Evolutionary conservation across 2,888 invertebrate species (phyloP).

Genomic region (Trichogramma dendrolimi): DNA sequence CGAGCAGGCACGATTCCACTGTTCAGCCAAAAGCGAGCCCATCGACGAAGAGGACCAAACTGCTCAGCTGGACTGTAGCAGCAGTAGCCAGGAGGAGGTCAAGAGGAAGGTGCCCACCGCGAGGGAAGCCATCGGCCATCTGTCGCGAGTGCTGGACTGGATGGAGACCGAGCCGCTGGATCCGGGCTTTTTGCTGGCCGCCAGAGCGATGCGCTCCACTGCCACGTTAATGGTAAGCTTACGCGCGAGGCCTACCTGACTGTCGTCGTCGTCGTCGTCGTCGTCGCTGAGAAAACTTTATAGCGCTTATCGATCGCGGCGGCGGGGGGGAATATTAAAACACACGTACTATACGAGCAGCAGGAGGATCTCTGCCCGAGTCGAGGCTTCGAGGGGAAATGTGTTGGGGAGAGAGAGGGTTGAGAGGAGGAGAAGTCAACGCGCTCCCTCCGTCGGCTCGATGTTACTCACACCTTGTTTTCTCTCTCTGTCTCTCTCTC

Average conservation of each 20-base stretch:
- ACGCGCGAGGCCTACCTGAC: neutral
- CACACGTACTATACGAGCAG: neutral
- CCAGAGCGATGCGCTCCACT: slow-evolving; percentile 49
- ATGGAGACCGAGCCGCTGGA: slow-evolving; percentile 55
- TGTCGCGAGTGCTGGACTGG: slow-evolving; percentile 52
- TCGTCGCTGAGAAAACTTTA: slow-evolving; percentile 4
- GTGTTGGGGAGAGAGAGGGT: neutral
- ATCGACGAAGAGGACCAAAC: slow-evolving; percentile 23
- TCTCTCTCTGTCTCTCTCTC: neutral
- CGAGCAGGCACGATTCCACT: slow-evolving; percentile 31
- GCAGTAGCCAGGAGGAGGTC: slow-evolving; percentile 27
- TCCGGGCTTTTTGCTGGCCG: slow-evolving; percentile 47
- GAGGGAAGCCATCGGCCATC: slow-evolving; percentile 48
- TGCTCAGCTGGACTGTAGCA: neutral
- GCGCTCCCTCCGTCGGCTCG: neutral
- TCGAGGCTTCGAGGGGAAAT: too few species aligned
- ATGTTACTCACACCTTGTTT: too few species aligned
- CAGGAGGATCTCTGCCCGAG: neutral
- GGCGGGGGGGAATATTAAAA: neutral
- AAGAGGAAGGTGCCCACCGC: slow-evolving; percentile 45
- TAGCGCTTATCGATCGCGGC: slow-evolving; percentile 18
- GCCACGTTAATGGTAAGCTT: slow-evolving; percentile 46
- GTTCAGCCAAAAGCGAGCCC: slow-evolving; percentile 35
- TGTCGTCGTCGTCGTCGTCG: neutral
- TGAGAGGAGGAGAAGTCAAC: neutral